Percentiles rank a stretch among this genome's conserved stretches.
Conservation (phyloP, 1,140 invertebrate genomes). For the Alviniconcha marisindica region DNA sequence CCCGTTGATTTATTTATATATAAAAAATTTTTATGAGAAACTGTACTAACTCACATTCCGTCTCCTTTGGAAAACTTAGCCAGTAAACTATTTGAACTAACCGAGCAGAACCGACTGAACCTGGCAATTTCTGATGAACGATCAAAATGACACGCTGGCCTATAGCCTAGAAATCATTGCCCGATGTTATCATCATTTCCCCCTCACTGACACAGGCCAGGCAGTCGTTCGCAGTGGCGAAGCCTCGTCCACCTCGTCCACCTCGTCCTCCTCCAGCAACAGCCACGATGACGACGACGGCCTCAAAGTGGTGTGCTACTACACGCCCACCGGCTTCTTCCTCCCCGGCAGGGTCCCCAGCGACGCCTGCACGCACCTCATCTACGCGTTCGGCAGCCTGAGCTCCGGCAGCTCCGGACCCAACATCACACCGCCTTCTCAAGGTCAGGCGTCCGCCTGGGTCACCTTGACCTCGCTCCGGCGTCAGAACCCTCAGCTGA, state of each 20-base stretch:
- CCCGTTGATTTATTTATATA: no score
- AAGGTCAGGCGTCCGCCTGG: slow-evolving; percentile 4
- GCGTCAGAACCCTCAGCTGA: slow-evolving; percentile 28
- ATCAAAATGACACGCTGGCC: no score
- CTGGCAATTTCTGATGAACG: no score
- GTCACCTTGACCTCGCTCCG: slow-evolving; percentile 1
- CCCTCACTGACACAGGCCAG: not conserved
- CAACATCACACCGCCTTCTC: slow-evolving; percentile 1
- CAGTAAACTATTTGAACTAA: no score
- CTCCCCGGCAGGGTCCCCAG: slow-evolving; percentile 12
- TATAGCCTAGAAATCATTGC: no score
- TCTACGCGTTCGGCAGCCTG: slow-evolving; percentile 44
- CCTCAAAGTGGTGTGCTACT: slow-evolving; percentile 40
- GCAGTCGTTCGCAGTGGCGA: no score
- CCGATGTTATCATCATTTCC: no score
- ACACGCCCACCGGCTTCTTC: slow-evolving; percentile 24
- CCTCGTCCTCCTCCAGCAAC: not conserved
- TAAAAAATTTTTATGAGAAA: no score
- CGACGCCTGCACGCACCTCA: slow-evolving; percentile 38
- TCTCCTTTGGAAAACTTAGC: no score
- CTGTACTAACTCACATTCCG: no score
- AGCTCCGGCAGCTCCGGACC: not conserved
- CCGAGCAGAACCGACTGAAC: no score
- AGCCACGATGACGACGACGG: not conserved
- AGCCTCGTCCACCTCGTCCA: no score